Evolutionary conservation across 2,113 vertebrate species (phyloP), one percentile per base, ranked within the genome.

Genomic region (Paracanthobrama guichenoti): DNA sequence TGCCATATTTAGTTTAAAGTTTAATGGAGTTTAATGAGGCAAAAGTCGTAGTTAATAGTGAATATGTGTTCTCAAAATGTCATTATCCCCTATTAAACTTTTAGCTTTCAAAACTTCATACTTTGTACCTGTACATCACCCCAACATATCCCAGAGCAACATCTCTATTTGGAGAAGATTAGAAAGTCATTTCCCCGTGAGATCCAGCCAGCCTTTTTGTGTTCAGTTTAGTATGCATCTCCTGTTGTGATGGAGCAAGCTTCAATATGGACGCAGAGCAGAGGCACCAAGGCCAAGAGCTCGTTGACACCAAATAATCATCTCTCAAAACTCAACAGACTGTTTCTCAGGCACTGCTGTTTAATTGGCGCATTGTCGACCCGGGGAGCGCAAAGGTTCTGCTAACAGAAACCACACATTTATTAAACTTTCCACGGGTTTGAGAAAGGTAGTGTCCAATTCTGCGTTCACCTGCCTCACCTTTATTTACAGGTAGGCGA

Each of bases 361-460:
- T 87, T 88, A 87, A 88, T 89, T 88, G 86, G 81, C 69, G 72
- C 60, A 77, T 83, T 81, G 46, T 73, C 81, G 84, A 85, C 46
- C 79, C 42, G 10, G 3, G n/a, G 60, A 85, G 80, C 18, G 20
- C 39, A 69, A 84, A 59, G 69, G 73, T 82, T 69, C 46, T 20
- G 31, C 50, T 73, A 67, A 84, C 48, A 84, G 75, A 74, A 85
- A 74, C 11, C 35, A 22, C 59, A 35, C 67, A 24, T 84, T 78
- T 73, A 81, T 80, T 31, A 39, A 18, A 55, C n/a, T 77, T 64
- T 88, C 69, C 55, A 22, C 8, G 46, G 57, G 6, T 62, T 72
- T 72, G 87, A 83, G 59, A 53, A 48, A n/a, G 35, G 20, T 20
- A 35, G 28, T 72, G 71, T 81, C 46, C 64, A 62, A 35, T 22